These are phyloP conservation scores for Catharus minimus DNA, from an alignment of 2,113 vertebrate species.

Conservation along the genomic window DNA sequence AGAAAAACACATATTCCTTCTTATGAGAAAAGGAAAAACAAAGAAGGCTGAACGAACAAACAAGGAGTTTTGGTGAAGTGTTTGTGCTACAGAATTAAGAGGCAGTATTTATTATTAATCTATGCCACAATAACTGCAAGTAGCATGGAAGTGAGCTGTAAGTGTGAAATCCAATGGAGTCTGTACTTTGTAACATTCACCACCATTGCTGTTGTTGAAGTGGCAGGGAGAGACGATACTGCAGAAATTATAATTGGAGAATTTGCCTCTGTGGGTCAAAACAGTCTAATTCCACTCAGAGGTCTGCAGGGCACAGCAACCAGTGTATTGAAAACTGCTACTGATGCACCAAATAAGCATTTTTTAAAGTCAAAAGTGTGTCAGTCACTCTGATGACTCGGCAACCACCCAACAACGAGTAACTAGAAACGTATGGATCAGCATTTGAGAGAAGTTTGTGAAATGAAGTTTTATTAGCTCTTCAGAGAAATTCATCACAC, in stretches of 20 bases:
- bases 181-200: background rate
- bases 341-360: slow-evolving; percentile 64
- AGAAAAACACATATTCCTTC: background rate
- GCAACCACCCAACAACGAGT: slow-evolving; percentile 49
- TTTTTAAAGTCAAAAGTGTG: slow-evolving; percentile 67
- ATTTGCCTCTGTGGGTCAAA: background rate
- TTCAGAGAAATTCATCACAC: background rate
- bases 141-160: background rate
- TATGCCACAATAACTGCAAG: background rate
- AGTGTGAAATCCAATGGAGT: background rate
- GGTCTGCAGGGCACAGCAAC: slow-evolving; percentile 53
- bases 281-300: slow-evolving; percentile 52
- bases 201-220: background rate
- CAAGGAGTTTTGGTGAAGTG: background rate
- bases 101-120: background rate
- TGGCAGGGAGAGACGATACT: background rate
- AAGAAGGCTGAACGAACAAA: background rate
- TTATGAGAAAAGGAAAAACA: background rate
- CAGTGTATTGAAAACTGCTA: slow-evolving; percentile 66
- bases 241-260: slow-evolving; percentile 33
- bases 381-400: slow-evolving; percentile 58
- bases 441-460: slow-evolving; percentile 58
- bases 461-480: slow-evolving; percentile 34
- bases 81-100: background rate
- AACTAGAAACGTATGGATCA: slow-evolving; percentile 46